A percentile compares a stretch with the other conserved stretches of the same genome.
Conservation (phyloP, 1,140 invertebrate genomes). For the Drosophila melanica region DNA sequence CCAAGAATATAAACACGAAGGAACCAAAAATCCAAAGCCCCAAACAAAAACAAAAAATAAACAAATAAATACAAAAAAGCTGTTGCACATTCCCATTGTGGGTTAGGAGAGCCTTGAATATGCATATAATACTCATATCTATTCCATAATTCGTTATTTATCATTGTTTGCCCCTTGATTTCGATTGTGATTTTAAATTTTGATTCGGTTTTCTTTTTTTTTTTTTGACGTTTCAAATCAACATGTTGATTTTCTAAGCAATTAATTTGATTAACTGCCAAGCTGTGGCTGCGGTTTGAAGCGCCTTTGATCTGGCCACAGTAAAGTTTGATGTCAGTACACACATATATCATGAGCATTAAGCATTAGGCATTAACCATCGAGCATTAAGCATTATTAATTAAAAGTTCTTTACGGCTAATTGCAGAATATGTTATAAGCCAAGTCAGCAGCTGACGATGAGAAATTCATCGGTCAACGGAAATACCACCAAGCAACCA, state of each 20-base stretch:
- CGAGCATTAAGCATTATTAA: constrained; percentile 70
- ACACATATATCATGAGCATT: constrained; percentile 53
- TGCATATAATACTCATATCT: constrained; percentile 68
- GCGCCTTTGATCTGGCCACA: constrained; percentile 63
- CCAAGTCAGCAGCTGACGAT: constrained; percentile 21
- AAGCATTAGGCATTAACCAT: constrained; percentile 30
- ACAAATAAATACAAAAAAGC: constrained; percentile 30
- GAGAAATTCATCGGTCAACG: constrained; percentile 43
- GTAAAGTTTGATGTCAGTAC: constrained; percentile 34
- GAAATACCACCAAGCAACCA: constrained; percentile 41
- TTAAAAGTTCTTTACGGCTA: constrained; percentile 68
- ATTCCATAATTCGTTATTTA: constrained; percentile 75
- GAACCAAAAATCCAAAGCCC: constrained; percentile 17
- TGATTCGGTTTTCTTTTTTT: constrained; percentile 1
- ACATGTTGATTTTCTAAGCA: constrained; percentile 81
- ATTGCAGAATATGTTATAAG: constrained; percentile 64
- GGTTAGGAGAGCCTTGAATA: constrained; percentile 64
- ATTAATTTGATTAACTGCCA: constrained; percentile 81
- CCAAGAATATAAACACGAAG: constrained; percentile 67
- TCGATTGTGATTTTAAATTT: constrained; percentile 42
- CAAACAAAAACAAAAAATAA: constrained; percentile 32
- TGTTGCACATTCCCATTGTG: constrained; percentile 64
- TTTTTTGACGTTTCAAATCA: constrained; percentile 41
- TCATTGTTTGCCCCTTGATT: constrained; percentile 62
- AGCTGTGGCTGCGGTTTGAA: constrained; percentile 63